These are phyloP conservation scores for Heteropelma amictum DNA, from an alignment of 2,888 invertebrate genomes.

Conservation along the genomic window DNA sequence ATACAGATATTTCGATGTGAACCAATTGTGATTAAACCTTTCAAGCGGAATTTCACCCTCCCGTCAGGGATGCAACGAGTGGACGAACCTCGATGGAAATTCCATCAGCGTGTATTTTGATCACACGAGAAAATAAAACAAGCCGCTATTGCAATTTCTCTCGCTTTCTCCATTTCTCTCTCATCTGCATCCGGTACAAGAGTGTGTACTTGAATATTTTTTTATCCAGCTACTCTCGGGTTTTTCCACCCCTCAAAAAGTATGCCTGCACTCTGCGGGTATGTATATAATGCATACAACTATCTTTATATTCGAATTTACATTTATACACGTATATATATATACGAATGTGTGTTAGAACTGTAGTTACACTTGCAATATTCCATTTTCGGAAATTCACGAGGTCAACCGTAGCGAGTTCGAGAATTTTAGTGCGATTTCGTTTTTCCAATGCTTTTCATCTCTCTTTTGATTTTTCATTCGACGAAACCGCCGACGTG, in stretches of 20 bases:
- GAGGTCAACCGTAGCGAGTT: too few relatives aligned
- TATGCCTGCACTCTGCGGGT: too few relatives aligned
- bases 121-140: conserved; percentile 68
- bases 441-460: too few relatives aligned
- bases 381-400: too few relatives aligned
- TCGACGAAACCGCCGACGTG: too few relatives aligned
- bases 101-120: conserved; percentile 67
- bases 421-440: too few relatives aligned
- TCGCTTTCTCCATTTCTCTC: background rate
- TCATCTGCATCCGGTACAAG: background rate
- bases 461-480: too few relatives aligned
- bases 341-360: too few relatives aligned
- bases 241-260: conserved; percentile 3
- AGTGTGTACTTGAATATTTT: too few relatives aligned
- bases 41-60: conserved; percentile 62
- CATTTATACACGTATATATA: too few relatives aligned
- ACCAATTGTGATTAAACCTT: conserved; percentile 58
- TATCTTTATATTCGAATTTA: background rate
- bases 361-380: too few relatives aligned
- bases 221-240: background rate
- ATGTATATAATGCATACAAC: background rate
- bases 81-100: conserved; percentile 38
- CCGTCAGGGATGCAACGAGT: conserved; percentile 68
- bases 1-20: too few relatives aligned
- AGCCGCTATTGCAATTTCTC: conserved; percentile 58